Evolutionary conservation across 1,140 invertebrate genomes (phyloP).

Genomic region (Ephestia elutella): DNA sequence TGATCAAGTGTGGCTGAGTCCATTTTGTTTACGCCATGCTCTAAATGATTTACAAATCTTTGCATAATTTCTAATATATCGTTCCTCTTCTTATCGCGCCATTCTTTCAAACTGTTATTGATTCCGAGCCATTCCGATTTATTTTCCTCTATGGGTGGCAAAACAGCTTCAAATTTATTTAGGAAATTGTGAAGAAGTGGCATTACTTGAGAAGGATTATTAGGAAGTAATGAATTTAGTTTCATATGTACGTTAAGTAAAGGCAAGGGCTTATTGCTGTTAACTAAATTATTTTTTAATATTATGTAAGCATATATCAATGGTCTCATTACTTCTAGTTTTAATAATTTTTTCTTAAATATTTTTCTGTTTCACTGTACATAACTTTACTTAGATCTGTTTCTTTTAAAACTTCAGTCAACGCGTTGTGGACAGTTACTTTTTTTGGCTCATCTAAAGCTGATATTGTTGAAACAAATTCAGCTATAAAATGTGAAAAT

Average conservation of each 20-base stretch:
- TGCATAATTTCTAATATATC: neutral
- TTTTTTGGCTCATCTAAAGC: neutral
- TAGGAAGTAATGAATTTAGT: too few relatives aligned
- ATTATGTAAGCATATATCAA: neutral
- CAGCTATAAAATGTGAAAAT: neutral
- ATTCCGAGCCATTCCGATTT: neutral
- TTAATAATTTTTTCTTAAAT: neutral
- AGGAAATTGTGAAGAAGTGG: neutral
- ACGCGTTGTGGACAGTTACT: neutral
- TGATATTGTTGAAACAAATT: neutral
- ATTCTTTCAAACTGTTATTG: neutral
- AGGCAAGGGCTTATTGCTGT: neutral
- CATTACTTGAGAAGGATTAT: too few relatives aligned
- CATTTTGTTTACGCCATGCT: neutral
- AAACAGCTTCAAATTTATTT: neutral
- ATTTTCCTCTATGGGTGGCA: neutral
- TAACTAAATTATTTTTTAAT: neutral
- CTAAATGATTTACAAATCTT: neutral
- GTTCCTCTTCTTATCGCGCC: neutral
- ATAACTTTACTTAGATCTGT: neutral
- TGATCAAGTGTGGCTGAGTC: neutral
- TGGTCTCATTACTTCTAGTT: neutral
- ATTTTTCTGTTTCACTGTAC: neutral
- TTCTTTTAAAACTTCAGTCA: neutral
- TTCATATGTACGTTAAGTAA: too few relatives aligned